A percentile compares a stretch with the other conserved stretches of the same genome.
These are phyloP conservation scores for Chaetophractus vellerosus DNA, from an alignment of 2,797 vertebrate genomes.

Conservation along the genomic window DNA sequence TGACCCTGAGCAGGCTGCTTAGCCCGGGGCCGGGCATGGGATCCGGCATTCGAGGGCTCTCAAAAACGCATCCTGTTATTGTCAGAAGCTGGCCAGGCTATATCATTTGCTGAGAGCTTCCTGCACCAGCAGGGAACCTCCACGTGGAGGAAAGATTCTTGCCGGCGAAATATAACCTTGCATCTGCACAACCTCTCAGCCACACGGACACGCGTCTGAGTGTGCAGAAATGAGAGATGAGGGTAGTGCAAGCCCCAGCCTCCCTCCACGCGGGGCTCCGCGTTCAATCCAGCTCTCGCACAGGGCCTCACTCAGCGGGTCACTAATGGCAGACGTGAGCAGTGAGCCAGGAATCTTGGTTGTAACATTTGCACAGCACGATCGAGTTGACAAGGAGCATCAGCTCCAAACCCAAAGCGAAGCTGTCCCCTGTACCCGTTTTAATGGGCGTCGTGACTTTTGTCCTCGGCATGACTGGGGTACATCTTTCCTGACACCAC, in stretches of 20 bases:
- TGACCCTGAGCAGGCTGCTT: neutral
- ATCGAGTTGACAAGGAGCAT: neutral
- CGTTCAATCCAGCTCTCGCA: neutral
- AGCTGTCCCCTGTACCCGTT: constrained; percentile 14
- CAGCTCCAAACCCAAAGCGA: neutral
- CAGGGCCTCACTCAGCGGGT: neutral
- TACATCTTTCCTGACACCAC: constrained; percentile 82
- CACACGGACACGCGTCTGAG: no score
- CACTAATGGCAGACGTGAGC: neutral
- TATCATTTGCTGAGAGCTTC: neutral
- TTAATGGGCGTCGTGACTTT: constrained; percentile 73
- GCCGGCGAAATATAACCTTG: neutral
- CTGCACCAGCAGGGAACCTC: rapidly evolving
- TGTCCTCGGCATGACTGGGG: constrained; percentile 66
- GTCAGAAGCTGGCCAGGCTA: neutral
- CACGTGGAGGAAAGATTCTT: rapidly evolving
- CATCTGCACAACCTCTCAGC: neutral
- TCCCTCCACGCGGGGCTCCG: neutral
- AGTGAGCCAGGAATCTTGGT: rapidly evolving
- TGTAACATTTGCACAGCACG: neutral
- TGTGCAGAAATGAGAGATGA: neutral
- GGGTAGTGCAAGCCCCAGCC: neutral
- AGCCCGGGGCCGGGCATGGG: neutral
- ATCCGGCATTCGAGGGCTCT: no score
- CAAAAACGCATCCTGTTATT: rapidly evolving